These are phyloP conservation scores for Podarcis raffonei DNA, from an alignment of 2,113 vertebrate species.

Conservation along the genomic window DNA sequence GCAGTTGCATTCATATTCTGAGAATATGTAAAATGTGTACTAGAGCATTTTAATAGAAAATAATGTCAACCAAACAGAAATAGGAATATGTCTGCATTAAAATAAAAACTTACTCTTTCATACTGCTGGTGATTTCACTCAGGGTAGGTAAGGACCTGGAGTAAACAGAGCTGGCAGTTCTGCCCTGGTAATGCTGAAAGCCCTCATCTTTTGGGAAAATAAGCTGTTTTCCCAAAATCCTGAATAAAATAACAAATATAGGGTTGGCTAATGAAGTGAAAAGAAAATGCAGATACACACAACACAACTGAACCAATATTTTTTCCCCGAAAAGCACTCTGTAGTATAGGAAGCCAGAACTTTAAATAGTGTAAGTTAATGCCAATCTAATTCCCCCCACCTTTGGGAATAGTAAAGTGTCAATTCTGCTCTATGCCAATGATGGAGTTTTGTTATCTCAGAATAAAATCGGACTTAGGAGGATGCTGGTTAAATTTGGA, in stretches of 20 bases:
- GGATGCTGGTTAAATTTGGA: too few relatives aligned
- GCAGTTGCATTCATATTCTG: not conserved
- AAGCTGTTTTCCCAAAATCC: constrained; percentile 82
- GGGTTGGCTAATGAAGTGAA: not conserved
- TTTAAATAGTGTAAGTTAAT: not conserved
- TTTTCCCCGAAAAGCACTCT: not conserved
- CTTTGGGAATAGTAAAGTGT: too few relatives aligned
- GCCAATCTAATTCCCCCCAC: not conserved
- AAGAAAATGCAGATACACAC: constrained; percentile 3
- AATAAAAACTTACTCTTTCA: constrained; percentile 74
- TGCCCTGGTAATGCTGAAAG: constrained; percentile 76
- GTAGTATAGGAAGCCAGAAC: not conserved
- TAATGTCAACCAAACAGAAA: not conserved
- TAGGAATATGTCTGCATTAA: not conserved
- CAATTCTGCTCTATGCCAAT: too few relatives aligned
- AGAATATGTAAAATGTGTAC: not conserved
- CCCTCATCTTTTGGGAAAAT: constrained; percentile 79
- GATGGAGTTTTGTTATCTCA: too few relatives aligned
- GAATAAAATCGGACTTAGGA: too few relatives aligned
- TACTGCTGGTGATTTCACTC: constrained; percentile 41
- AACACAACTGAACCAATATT: constrained; percentile 7
- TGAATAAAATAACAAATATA: constrained; percentile 39
- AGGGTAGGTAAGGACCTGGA: constrained; percentile 19
- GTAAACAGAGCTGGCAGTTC: constrained; percentile 6
- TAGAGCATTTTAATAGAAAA: not conserved